A percentile compares a stretch with the other conserved stretches of the same genome.
Evolutionary conservation across 1,140 invertebrate species (phyloP).

Genomic region (Batillaria attramentaria): DNA sequence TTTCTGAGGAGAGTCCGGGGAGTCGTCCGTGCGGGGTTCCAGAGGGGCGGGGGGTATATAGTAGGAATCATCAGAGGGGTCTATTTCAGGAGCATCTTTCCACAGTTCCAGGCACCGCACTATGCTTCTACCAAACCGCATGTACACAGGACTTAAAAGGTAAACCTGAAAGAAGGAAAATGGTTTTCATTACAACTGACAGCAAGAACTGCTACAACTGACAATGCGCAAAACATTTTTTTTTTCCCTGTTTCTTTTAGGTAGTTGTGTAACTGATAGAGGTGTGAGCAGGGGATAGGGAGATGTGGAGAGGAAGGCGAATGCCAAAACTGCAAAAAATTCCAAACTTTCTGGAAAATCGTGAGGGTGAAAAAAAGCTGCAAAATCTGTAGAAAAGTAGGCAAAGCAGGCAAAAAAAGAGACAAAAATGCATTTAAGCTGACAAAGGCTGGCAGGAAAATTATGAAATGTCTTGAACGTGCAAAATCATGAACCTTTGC

Average conservation of each 20-base stretch:
- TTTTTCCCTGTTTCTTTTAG: neutral
- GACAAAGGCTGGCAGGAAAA: neutral
- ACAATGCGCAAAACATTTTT: neutral
- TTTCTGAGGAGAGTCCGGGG: slow-evolving; percentile 24
- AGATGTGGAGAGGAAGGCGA: no score
- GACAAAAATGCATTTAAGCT: neutral
- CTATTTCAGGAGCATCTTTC: slow-evolving; percentile 50
- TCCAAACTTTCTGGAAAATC: neutral
- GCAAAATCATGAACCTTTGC: neutral
- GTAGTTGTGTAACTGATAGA: neutral
- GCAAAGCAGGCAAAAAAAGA: neutral
- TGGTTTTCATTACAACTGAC: neutral
- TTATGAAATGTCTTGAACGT: neutral
- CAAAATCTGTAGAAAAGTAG: neutral
- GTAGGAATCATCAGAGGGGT: slow-evolving; percentile 54
- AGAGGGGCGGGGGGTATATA: slow-evolving; percentile 47
- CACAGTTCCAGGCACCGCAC: slow-evolving; percentile 55
- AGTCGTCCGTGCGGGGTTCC: neutral
- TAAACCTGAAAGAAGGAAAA: slow-evolving; percentile 51
- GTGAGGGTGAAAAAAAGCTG: neutral
- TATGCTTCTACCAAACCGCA: slow-evolving; percentile 60
- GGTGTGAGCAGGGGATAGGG: no score
- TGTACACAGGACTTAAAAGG: slow-evolving; percentile 57
- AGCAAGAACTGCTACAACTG: neutral
- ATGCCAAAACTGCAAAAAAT: no score